Evolutionary conservation across 1,140 invertebrate species (phyloP).

Genomic region (Amyelois transitella): DNA sequence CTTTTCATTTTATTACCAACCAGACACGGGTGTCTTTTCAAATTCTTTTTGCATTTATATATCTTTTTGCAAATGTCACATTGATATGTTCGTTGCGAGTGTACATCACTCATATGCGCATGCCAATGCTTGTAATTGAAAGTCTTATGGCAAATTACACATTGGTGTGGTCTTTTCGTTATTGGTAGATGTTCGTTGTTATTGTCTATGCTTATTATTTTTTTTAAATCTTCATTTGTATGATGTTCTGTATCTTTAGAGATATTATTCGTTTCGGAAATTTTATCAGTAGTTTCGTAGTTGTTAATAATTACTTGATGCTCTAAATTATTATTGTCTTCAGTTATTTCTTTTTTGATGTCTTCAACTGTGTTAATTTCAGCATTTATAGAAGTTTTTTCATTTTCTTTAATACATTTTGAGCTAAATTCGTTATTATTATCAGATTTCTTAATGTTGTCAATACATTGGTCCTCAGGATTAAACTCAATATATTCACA

Average conservation of each 20-base stretch:
- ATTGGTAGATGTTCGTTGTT: no score
- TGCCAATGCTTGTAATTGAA: conserved; percentile 24
- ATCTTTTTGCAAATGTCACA: conserved; percentile 18
- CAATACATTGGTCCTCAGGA: background rate
- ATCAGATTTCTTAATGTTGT: no score
- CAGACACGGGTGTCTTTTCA: background rate
- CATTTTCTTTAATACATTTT: no score
- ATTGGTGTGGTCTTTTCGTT: conserved; percentile 10
- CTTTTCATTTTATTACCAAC: background rate
- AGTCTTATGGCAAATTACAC: conserved; percentile 25
- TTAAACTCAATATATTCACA: background rate
- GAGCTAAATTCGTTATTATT: no score
- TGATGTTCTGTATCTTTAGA: no score
- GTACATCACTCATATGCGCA: conserved; percentile 23
- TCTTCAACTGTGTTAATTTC: background rate
- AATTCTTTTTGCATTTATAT: background rate
- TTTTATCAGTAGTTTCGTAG: no score
- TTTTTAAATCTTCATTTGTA: no score
- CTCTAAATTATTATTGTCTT: no score
- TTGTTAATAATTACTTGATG: no score
- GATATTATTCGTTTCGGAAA: no score
- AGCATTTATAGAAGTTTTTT: no score
- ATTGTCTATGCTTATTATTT: no score
- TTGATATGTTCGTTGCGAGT: background rate
- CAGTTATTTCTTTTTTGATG: background rate